Evolutionary conservation across 2,797 vertebrate species (phyloP).

Genomic region (Argya squamiceps): DNA sequence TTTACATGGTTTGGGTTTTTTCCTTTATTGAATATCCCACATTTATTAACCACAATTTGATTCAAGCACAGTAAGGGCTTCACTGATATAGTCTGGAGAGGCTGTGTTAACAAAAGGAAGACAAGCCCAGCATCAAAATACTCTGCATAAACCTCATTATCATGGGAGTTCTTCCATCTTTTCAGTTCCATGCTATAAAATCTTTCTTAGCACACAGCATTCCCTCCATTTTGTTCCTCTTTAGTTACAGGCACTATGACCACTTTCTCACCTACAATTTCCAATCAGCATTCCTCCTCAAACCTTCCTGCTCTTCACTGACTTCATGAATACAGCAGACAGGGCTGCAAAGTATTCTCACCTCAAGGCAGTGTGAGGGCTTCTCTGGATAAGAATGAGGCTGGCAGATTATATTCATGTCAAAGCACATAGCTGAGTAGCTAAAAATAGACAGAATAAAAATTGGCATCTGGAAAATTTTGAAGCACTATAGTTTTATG

Average conservation of each 20-base stretch:
- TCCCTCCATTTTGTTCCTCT: slow-evolving; percentile 27
- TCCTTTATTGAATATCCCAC: slow-evolving; percentile 41
- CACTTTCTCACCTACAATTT: not conserved
- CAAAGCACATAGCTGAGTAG: not conserved
- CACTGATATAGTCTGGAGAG: slow-evolving; percentile 3
- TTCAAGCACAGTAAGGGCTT: slow-evolving; percentile 31
- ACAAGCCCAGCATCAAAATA: not conserved
- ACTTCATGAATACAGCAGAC: not conserved
- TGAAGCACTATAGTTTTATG: not conserved
- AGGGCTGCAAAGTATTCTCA: not conserved
- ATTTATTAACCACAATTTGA: slow-evolving; percentile 63
- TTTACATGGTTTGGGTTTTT: slow-evolving; percentile 36
- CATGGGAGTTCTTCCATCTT: slow-evolving; percentile 35
- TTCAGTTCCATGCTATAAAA: slow-evolving; percentile 33
- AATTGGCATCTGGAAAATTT: not conserved
- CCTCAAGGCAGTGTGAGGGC: not conserved
- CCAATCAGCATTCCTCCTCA: not conserved
- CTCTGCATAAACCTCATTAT: slow-evolving; percentile 8
- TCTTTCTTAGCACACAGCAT: slow-evolving; percentile 37
- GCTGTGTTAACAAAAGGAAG: not conserved
- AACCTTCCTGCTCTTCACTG: not conserved
- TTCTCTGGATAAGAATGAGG: not conserved
- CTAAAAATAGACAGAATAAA: not conserved
- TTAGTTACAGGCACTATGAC: not conserved
- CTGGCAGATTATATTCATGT: not conserved